A percentile compares a stretch with the other conserved stretches of the same genome.
These are phyloP conservation scores for Sycophila sp. DNA, from an alignment of 1,140 invertebrate genomes.

Conservation along the genomic window DNA sequence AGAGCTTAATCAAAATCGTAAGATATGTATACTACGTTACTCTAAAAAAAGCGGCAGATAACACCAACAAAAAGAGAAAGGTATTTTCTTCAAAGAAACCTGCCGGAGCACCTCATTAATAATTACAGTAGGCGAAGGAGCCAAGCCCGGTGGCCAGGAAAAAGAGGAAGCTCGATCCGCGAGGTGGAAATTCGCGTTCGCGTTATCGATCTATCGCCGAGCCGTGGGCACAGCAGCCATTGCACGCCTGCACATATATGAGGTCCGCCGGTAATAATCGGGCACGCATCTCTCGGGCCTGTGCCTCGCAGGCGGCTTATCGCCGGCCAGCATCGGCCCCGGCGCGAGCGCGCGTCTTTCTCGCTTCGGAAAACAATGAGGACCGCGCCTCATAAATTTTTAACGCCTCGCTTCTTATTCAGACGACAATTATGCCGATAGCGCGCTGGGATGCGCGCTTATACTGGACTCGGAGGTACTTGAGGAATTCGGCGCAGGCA, in stretches of 20 bases:
- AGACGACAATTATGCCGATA: slow-evolving; percentile 44
- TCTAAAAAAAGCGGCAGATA: too few relatives aligned
- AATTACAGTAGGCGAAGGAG: not conserved
- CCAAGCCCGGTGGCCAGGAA: not conserved
- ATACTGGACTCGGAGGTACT: not conserved
- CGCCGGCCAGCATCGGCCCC: not conserved
- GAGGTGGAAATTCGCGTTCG: slow-evolving; percentile 4
- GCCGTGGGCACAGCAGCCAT: not conserved
- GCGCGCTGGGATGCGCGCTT: not conserved
- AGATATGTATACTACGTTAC: not conserved
- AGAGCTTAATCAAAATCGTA: too few relatives aligned
- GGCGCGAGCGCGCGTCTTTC: not conserved
- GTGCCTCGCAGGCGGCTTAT: not conserved
- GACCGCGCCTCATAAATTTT: slow-evolving; percentile 26
- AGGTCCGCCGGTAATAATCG: slow-evolving; percentile 6
- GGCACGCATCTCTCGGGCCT: not conserved
- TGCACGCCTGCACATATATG: not conserved
- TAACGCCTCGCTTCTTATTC: slow-evolving; percentile 20
- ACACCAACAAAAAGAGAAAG: too few relatives aligned
- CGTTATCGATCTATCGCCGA: slow-evolving; percentile 18
- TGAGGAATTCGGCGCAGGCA: not conserved
- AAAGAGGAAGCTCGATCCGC: not conserved
- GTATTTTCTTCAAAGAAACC: too few relatives aligned
- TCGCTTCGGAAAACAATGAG: slow-evolving; percentile 16
- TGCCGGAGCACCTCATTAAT: not conserved